Percentiles rank a stretch among this genome's conserved stretches.
These are phyloP conservation scores for Epirrhoe alternata DNA, from an alignment of 2,888 invertebrate genomes.

Conservation along the genomic window DNA sequence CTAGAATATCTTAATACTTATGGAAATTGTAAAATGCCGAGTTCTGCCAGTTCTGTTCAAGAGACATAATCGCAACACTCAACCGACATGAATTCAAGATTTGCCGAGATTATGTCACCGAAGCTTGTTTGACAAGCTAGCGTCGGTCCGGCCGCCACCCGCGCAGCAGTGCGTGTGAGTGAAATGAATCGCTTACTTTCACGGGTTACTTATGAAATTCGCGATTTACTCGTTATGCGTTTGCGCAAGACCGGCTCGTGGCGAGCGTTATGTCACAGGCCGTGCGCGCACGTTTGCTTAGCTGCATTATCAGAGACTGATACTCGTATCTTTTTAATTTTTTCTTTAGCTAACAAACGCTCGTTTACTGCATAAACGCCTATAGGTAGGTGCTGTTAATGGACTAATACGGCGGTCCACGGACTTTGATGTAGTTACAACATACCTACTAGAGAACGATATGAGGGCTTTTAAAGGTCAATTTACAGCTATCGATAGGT, in stretches of 20 bases:
- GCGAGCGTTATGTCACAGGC: slow-evolving; percentile 50
- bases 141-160: slow-evolving; percentile 42
- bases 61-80: slow-evolving; percentile 19
- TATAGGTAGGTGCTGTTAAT: no score
- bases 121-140: slow-evolving; percentile 56
- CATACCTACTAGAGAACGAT: no score
- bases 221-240: slow-evolving; percentile 69
- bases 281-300: slow-evolving; percentile 37
- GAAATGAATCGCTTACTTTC: slow-evolving; percentile 76
- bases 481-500: no score
- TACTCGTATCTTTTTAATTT: not conserved
- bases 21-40: not conserved
- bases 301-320: slow-evolving; percentile 23
- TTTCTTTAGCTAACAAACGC: not conserved
- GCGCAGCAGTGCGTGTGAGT: slow-evolving; percentile 54
- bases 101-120: slow-evolving; percentile 54
- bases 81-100: slow-evolving; percentile 27
- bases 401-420: no score
- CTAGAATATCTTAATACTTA: no score
- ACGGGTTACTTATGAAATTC: slow-evolving; percentile 78
- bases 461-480: no score
- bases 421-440: no score
- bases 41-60: not conserved
- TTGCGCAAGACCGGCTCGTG: slow-evolving; percentile 51
- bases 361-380: no score